phyloP scores from a whole-genome alignment of 2,113 vertebrate species.

The Austrofundulus limnaeus region DNA sequence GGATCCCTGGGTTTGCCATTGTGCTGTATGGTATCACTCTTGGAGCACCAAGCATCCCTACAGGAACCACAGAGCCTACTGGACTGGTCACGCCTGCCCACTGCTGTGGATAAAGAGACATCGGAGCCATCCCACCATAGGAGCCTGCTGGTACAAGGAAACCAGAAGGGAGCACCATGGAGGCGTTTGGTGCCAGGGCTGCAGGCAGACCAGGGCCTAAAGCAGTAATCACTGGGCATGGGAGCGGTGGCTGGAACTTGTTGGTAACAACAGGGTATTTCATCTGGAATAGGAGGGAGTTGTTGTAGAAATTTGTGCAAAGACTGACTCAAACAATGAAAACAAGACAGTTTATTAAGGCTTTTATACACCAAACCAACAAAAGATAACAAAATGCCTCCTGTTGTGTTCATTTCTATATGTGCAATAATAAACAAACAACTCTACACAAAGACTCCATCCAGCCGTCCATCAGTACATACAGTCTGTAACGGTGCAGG shows the following conservation, averaged over 20 bases:
- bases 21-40: constrained; percentile 61
- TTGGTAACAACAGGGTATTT: constrained; percentile 55
- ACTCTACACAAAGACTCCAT: too few relatives aligned
- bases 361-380: neutral
- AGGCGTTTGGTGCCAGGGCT: constrained; percentile 52
- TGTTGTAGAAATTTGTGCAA: constrained; percentile 24
- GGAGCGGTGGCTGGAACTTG: constrained; percentile 75
- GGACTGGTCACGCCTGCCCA: constrained; percentile 78
- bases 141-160: constrained; percentile 75
- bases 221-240: constrained; percentile 78
- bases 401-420: too few relatives aligned
- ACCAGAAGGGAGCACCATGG: constrained; percentile 66
- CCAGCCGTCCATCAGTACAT: too few relatives aligned
- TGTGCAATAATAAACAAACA: too few relatives aligned
- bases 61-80: constrained; percentile 49
- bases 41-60: constrained; percentile 63
- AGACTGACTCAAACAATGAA: neutral
- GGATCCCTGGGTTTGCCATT: constrained; percentile 69
- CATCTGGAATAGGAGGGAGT: constrained; percentile 66
- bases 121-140: constrained; percentile 74
- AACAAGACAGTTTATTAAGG: neutral
- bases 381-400: neutral
- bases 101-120: constrained; percentile 75
- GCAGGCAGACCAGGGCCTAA: constrained; percentile 52
- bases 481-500: too few relatives aligned